Evolutionary conservation across 2,888 invertebrate genomes (phyloP).

Genomic region (Oscheius onirici): DNA sequence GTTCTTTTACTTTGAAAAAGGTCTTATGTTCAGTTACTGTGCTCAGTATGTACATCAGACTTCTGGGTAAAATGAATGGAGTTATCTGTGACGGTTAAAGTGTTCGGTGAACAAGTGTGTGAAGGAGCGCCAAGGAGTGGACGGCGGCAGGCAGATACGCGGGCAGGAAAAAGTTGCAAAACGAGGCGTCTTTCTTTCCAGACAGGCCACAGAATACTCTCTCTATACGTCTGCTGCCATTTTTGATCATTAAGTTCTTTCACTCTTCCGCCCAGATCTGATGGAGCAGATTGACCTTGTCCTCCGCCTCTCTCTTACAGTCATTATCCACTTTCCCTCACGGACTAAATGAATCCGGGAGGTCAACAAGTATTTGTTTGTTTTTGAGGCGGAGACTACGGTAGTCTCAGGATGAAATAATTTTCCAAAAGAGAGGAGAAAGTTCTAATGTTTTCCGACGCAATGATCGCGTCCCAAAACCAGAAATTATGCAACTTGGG

Average conservation of each 20-base stretch:
- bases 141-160: conserved; percentile 28
- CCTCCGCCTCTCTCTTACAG: too few relatives aligned
- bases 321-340: conserved; percentile 16
- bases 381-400: neutral
- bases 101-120: neutral
- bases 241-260: neutral
- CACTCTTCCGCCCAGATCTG: neutral
- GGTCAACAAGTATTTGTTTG: conserved; percentile 6
- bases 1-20: too few relatives aligned
- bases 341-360: neutral
- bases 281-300: conserved; percentile 5
- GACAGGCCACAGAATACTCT: too few relatives aligned
- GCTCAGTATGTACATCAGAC: too few relatives aligned
- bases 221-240: neutral
- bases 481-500: conserved; percentile 19
- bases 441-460: neutral
- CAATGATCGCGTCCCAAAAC: neutral
- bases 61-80: too few relatives aligned
- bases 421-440: neutral
- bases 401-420: neutral
- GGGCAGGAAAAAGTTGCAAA: conserved; percentile 32
- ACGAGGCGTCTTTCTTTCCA: conserved; percentile 19
- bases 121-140: conserved; percentile 8
- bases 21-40: too few relatives aligned
- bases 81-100: neutral